Conservation (phyloP, 2,113 vertebrate genomes). For the Notarius quadriscutis region DNA sequence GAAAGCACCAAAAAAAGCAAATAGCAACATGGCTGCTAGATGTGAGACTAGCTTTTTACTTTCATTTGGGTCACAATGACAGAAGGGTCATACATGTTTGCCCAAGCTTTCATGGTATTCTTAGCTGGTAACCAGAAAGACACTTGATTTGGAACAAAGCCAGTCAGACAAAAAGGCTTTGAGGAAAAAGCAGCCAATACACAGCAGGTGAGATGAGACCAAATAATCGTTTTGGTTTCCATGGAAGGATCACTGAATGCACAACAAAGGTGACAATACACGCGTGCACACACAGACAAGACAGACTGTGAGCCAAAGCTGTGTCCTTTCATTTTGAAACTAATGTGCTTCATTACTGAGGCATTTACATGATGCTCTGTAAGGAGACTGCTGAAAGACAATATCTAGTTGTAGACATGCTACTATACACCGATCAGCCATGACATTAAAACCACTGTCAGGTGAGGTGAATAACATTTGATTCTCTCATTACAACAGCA, state of each 20-base stretch:
- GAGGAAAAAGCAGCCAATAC: background rate
- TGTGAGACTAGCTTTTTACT: background rate
- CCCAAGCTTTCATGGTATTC: background rate
- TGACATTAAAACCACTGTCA: no score
- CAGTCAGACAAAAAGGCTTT: background rate
- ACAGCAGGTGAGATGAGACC: constrained; percentile 11
- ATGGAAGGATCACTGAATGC: background rate
- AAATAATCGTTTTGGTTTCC: background rate
- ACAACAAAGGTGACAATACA: background rate
- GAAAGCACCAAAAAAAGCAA: background rate
- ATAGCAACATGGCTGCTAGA: background rate
- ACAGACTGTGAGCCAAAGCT: background rate
- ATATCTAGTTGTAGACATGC: background rate
- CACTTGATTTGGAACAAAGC: background rate
- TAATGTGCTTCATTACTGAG: background rate
- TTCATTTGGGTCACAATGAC: background rate
- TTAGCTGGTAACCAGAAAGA: background rate
- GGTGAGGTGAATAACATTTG: no score
- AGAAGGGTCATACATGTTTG: background rate
- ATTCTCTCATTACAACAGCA: no score
- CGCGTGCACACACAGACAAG: background rate
- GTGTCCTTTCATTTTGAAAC: background rate
- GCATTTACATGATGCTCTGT: background rate
- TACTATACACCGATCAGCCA: background rate
- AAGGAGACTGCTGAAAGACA: background rate